Base-by-base conservation (phyloP, 2,888 invertebrate genomes). In the Lepidochrysops patricia region DNA sequence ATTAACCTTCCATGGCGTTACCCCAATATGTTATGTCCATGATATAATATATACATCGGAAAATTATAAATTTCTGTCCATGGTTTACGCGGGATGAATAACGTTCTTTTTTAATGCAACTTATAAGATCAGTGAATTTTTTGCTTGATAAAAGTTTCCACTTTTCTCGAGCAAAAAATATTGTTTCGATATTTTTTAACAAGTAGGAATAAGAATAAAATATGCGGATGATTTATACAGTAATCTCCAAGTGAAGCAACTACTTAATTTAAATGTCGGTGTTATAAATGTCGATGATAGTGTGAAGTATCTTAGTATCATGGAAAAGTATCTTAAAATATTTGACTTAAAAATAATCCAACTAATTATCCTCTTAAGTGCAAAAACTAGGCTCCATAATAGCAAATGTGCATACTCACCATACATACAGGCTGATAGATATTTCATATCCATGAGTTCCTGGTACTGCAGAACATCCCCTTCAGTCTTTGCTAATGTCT, bases 381-480 rank as follows among this genome's bases (percentile, higher is more conserved):
- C 13, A 32, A 15, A 15, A 19, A 15, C 19, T 19, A 23, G 4
- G n/a, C n/a, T n/a, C n/a, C n/a, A n/a, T n/a, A n/a, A n/a, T n/a
- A n/a, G n/a, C n/a, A n/a, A n/a, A n/a, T n/a, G n/a, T n/a, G n/a
- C n/a, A 35, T 48, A 61, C 69, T 57, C 68, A 84, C 84, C 84
- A 57, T 74, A 64, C 37, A 84, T 75, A 67, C 83, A 82, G 1
- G 77, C 75, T 12, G 76, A 74, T 26, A 85, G 67, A 67, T 80
- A 84, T 63, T 77, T 81, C 61, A 82, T 66, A 62, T 81, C 74
- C 62, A 80, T 63, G 68, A 83, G 72, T 60, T 82, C 80, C 62
- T 79, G 77, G 68, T 82, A 84, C 12, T 82, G 75, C 65, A 85
- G 71, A 67, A 79, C 63, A 2, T 76, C 78, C 59, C 77, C 78